phyloP scores from a whole-genome alignment of 2,113 vertebrate species.

The Urocynchramus pylzowi region DNA sequence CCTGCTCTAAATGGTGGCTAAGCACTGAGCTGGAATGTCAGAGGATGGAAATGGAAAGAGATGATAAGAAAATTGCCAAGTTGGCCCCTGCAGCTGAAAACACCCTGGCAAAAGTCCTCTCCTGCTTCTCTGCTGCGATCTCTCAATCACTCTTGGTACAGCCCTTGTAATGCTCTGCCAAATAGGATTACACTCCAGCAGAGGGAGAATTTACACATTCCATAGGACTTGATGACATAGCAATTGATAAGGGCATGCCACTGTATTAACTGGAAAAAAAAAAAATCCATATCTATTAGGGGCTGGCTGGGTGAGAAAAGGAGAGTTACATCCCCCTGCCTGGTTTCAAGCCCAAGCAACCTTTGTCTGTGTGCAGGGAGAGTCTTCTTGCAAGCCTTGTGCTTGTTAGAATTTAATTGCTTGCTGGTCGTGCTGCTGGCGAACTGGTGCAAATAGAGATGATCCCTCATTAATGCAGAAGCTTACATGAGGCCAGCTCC shows the following conservation, averaged over 20 bases:
- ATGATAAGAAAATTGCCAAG: neutral
- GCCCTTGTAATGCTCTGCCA: neutral
- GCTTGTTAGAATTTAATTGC: conserved; percentile 25
- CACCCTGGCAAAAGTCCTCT: neutral
- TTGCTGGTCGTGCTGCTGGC: neutral
- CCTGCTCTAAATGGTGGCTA: neutral
- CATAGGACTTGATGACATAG: conserved; percentile 3
- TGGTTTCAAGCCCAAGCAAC: neutral
- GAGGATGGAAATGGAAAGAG: neutral
- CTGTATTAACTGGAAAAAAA: neutral
- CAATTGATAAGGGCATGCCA: neutral
- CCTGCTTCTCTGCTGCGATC: neutral
- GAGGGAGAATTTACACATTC: conserved; percentile 10
- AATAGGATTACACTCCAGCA: neutral
- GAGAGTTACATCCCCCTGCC: neutral
- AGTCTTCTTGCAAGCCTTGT: neutral
- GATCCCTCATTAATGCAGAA: conserved; percentile 27
- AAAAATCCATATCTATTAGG: neutral
- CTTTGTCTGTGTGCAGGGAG: neutral
- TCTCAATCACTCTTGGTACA: neutral
- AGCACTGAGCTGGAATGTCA: neutral
- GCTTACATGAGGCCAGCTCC: neutral
- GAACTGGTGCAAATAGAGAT: neutral
- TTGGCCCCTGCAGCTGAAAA: neutral
- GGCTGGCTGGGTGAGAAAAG: neutral